Conservation (phyloP, 2,888 invertebrate genomes). For the Germaria angustata region DNA sequence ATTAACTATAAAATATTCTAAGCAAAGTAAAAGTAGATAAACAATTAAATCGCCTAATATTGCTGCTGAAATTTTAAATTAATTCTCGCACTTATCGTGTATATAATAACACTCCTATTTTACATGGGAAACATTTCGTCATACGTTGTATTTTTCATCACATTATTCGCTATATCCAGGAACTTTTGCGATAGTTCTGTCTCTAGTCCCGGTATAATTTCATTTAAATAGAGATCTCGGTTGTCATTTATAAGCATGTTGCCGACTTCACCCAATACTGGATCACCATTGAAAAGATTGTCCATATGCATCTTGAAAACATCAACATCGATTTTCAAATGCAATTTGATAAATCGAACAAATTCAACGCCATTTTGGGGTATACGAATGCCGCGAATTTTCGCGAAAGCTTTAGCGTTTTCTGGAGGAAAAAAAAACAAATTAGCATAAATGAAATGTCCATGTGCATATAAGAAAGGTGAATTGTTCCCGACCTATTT, state of each 20-base stretch:
- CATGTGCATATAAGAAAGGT: no score
- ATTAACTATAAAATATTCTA: no score
- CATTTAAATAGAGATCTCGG: constrained; percentile 77
- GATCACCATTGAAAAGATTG: constrained; percentile 79
- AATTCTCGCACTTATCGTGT: no score
- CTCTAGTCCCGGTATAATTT: constrained; percentile 79
- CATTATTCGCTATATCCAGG: constrained; percentile 78
- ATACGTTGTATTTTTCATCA: constrained; percentile 77
- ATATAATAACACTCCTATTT: no score
- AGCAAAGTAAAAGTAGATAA: no score
- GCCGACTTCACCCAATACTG: constrained; percentile 77
- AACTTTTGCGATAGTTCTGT: constrained; percentile 78
- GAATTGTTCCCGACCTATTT: no score
- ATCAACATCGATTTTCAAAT: constrained; percentile 76
- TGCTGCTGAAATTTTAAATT: no score
- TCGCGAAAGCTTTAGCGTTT: constrained; percentile 77
- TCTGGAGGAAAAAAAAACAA: constrained; percentile 68
- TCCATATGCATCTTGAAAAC: constrained; percentile 77
- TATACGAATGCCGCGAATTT: constrained; percentile 77
- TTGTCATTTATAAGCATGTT: constrained; percentile 79
- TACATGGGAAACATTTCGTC: constrained; percentile 80
- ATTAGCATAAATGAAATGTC: no score
- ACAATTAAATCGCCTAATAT: no score
- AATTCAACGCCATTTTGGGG: constrained; percentile 74
- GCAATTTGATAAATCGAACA: constrained; percentile 77